Evolutionary conservation across 2,113 vertebrate species (phyloP), one percentile per base, ranked within the genome.

Genomic region (Callipepla squamata): DNA sequence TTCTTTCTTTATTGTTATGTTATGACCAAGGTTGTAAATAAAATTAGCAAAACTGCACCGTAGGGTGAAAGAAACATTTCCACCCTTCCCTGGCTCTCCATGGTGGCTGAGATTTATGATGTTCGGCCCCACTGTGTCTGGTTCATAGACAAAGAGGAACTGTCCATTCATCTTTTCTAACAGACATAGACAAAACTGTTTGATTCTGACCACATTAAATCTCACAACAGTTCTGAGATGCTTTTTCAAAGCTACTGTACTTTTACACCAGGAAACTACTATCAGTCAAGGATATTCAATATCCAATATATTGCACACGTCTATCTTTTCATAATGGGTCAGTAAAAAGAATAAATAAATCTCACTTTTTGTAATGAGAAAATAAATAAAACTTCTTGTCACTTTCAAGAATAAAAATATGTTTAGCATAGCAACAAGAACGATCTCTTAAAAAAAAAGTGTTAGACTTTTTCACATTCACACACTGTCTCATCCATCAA

Each of bases 1-100:
- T 48, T 78, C n/a, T 18, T 62, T 57, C 80, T 85, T 78, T 69
- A 38, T 34, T 9, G 16, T 34, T n/a, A 22, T 77, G 79, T 59
- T 75, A 79, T 38, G 38, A 53, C 28, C 12, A 79, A 74, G 11
- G 3, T 36, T 34, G 67, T 36, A 61, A 76, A 76, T 44, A 80
- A 73, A 40, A 48, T 30, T 18, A 20, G 17, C 48, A 51, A 38
- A 74, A 32, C 3, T 16, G 3, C 50, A 23, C 28, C 0, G 0
- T 9, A 62, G 28, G 45, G 11, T 74, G 9, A 67, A 87, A 76
- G 26, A 72, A 91, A 45, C 3, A 1, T 34, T 81, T 61, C 10
- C 38, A n/a, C 3, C 4, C 2, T 26, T 11, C 23, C 16, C 7
- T 7, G 25, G 26, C 2, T 59, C 2, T 65, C 55, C 15, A 18